phyloP scores from a whole-genome alignment of 2,113 vertebrate genomes.

The Microcebus jonahi region DNA sequence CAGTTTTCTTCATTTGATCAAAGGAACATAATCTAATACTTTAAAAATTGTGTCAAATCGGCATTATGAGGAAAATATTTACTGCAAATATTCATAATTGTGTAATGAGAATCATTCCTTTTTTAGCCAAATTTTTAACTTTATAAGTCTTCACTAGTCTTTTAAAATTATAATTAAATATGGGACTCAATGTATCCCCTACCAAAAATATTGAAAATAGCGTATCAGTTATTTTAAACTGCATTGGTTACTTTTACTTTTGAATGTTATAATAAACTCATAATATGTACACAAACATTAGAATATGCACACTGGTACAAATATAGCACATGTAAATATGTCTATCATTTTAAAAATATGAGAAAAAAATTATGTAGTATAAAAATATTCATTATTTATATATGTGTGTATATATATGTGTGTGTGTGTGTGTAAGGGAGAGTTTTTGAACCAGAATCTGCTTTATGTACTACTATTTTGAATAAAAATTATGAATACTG shows the following conservation, averaged over 20 bases:
- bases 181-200: neutral
- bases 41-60: neutral
- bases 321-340: neutral
- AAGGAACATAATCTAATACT: neutral
- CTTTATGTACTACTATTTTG: neutral
- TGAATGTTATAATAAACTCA: neutral
- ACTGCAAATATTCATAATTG: neutral
- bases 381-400: neutral
- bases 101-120: neutral
- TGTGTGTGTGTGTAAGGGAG: neutral
- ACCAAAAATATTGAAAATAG: neutral
- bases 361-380: neutral
- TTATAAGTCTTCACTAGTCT: neutral
- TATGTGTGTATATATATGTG: too few species aligned
- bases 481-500: neutral
- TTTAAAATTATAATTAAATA: neutral
- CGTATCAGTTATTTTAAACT: neutral
- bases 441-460: neutral
- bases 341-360: neutral
- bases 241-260: neutral
- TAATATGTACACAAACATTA: neutral
- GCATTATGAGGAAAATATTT: neutral
- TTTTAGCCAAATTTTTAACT: neutral
- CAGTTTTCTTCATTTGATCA: neutral
- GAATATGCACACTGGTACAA: neutral